A percentile compares a stretch with the other conserved stretches of the same genome.
Conservation (phyloP, 2,797 vertebrate species). For the Cheirogaleus major region DNA sequence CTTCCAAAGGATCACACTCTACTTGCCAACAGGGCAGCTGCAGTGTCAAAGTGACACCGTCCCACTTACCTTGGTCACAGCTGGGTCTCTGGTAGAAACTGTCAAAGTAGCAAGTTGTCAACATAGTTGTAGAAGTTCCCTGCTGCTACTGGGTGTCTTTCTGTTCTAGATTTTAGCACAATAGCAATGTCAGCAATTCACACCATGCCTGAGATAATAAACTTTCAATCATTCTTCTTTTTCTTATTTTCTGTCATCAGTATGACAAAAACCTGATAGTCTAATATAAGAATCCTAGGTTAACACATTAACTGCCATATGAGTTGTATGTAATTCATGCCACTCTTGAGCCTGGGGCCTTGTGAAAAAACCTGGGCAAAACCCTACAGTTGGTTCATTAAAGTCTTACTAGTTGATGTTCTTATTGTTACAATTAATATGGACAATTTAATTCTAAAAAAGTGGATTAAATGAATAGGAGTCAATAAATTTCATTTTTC, state of each 20-base stretch:
- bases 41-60: conserved; percentile 11
- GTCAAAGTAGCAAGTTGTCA: conserved; percentile 42
- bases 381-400: no score
- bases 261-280: not conserved
- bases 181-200: not conserved
- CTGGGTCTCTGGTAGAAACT: not conserved
- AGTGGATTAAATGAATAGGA: no score
- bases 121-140: not conserved
- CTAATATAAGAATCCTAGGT: not conserved
- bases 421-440: no score
- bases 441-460: no score
- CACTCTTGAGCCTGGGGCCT: no score
- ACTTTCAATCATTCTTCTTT: not conserved
- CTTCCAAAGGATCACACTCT: not conserved
- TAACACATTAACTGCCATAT: not conserved
- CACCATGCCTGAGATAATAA: not conserved
- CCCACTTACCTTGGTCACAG: conserved; percentile 8
- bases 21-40: not conserved
- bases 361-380: no score
- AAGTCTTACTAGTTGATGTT: no score
- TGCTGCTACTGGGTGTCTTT: not conserved
- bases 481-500: no score
- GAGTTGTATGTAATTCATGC: no score
- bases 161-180: not conserved
- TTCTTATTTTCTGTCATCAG: not conserved